Base-by-base conservation (phyloP, 2,113 vertebrate species). In the Muscicapa adusta region DNA sequence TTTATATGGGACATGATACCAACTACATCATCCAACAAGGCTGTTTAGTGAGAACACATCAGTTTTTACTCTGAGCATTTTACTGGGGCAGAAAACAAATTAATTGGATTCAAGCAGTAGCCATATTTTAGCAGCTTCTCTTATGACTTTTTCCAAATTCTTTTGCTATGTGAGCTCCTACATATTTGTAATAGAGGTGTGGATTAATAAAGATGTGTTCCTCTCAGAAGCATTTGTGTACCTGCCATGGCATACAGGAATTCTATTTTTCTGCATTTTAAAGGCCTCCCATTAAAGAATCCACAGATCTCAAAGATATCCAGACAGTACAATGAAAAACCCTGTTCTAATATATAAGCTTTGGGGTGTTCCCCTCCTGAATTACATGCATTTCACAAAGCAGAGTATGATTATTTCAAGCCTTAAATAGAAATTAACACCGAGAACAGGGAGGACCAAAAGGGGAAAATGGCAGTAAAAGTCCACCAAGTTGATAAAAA, bases 161-260 rank as follows among this genome's bases (percentile, higher is more conserved):
- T 70, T 72, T 75, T 60, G 12, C 40, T 51, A 56, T 57, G 12
- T 50, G 47, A 77, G 23, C 12, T 86, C 17, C 45, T 53, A 53
- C 2, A 9, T 48, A 34, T 43, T 85, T 85, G 17, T 74, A 16
- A 33, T 28, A 61, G 43, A 77, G 9, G 12, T 73, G 12, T 54
- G 22, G 11, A 66, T 57, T 42, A 56, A 70, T 34, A 53, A 9
- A 45, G 5, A 0, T 0, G 1, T 24, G 13, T 28, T 67, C 28
- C n/a, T 73, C 43, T 5, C n/a, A 73, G n/a, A 72, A 65, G 2
- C 2, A 3, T 80, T 58, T 17, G 2, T 3, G 2, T 45, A 54
- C 3, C 7, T 90, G 19, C 25, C 34, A 25, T 14, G 42, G 15
- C 7, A 70, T 54, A 23, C 3, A 14, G 13, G 19, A 80, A 50